phyloP scores from a whole-genome alignment of 2,888 invertebrate species.

The Thelaira solivaga region DNA sequence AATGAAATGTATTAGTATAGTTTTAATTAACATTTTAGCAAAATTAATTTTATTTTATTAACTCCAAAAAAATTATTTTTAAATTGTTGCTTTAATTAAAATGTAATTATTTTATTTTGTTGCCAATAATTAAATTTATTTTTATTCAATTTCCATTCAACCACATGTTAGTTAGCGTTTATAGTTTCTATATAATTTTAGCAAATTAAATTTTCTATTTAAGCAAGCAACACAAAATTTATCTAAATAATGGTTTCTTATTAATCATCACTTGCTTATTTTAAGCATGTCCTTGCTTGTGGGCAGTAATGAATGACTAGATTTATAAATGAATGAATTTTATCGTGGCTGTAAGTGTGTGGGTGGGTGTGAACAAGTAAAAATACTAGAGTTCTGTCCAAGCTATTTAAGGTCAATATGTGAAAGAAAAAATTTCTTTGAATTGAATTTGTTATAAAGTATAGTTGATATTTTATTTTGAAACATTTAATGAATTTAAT shows the following conservation, averaged over 20 bases:
- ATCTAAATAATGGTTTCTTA: slow-evolving; percentile 1
- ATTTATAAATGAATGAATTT: not conserved
- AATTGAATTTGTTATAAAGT: too few relatives aligned
- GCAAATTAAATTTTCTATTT: not conserved
- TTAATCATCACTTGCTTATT: slow-evolving; percentile 19
- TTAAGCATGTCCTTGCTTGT: not conserved
- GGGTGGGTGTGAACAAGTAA: not conserved
- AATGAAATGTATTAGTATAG: not conserved
- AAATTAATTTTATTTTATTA: slow-evolving; percentile 12
- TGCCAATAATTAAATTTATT: not conserved
- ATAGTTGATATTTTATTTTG: too few relatives aligned
- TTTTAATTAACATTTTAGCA: not conserved
- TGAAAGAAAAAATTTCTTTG: too few relatives aligned
- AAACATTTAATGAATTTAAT: too few relatives aligned
- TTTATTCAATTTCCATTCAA: too few relatives aligned
- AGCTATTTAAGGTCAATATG: not conserved
- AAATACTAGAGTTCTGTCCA: not conserved
- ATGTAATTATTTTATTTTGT: not conserved
- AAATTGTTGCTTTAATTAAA: slow-evolving; percentile 20
- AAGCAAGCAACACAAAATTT: not conserved
- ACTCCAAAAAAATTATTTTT: not conserved
- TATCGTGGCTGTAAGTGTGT: not conserved
- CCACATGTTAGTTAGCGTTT: not conserved
- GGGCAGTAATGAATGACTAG: not conserved
- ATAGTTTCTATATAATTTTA: not conserved